A percentile compares a stretch with the other conserved stretches of the same genome.
These are phyloP conservation scores for Strigamia transsilvanica DNA, from an alignment of 2,888 invertebrate species.

Conservation along the genomic window DNA sequence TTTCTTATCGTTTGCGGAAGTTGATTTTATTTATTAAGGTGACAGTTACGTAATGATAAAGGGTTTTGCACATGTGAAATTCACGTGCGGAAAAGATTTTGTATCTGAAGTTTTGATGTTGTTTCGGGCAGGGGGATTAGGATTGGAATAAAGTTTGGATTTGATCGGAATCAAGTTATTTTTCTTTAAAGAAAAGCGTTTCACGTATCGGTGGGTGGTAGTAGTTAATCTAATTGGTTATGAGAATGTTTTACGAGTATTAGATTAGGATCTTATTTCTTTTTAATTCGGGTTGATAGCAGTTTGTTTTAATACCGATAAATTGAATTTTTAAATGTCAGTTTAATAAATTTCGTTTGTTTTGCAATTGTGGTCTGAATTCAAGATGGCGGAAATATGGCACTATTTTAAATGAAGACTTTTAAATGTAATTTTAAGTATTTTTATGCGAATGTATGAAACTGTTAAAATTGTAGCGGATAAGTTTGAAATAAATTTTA, in stretches of 20 bases:
- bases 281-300: neutral
- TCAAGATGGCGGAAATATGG: conserved; percentile 4
- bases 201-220: neutral
- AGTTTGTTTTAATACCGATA: neutral
- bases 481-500: neutral
- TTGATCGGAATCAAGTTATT: no score
- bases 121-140: no score
- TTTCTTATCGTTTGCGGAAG: neutral
- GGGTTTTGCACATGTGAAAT: no score
- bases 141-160: no score
- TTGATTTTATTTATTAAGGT: neutral
- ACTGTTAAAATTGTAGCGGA: neutral
- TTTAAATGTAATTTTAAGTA: neutral
- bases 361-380: neutral
- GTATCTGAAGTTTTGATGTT: no score
- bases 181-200: no score
- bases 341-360: conserved; percentile 14
- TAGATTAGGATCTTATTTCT: neutral
- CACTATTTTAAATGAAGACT: neutral
- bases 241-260: conserved; percentile 14
- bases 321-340: neutral
- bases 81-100: no score
- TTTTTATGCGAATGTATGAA: neutral
- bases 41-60: no score
- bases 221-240: neutral